Conservation (phyloP, 2,113 vertebrate species). For the Penelope pileata region DNA sequence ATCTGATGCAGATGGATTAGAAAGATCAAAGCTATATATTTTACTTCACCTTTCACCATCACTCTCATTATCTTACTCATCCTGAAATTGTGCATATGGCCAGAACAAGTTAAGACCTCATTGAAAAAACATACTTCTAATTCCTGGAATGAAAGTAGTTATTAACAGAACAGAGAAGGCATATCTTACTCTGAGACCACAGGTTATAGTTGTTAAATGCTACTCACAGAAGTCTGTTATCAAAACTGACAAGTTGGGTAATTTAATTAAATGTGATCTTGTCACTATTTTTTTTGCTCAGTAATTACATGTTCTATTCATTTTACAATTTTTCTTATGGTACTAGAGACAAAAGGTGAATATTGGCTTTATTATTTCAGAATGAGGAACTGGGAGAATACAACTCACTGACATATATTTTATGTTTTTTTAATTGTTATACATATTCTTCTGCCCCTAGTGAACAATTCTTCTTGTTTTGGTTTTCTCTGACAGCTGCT, state of each 20-base stretch:
- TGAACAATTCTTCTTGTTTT: no score
- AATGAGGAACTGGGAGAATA: not conserved
- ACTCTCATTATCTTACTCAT: not conserved
- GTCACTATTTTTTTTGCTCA: not conserved
- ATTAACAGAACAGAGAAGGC: not conserved
- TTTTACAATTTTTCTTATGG: not conserved
- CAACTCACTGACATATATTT: not conserved
- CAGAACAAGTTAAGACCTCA: not conserved
- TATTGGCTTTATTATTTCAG: not conserved
- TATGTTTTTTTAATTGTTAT: not conserved
- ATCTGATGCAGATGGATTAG: not conserved
- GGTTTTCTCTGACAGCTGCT: no score
- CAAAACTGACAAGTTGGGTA: not conserved
- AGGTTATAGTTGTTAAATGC: not conserved
- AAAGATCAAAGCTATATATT: not conserved
- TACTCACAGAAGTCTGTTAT: not conserved
- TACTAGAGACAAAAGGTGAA: not conserved
- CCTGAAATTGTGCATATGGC: not conserved
- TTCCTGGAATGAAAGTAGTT: not conserved
- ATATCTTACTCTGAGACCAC: not conserved
- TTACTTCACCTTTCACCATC: not conserved
- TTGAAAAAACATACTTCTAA: not conserved
- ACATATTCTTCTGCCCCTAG: not conserved
- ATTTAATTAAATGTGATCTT: not conserved
- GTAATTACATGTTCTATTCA: not conserved